Evolutionary conservation across 2,113 vertebrate genomes (phyloP).

Genomic region (Hystrix cristata): DNA sequence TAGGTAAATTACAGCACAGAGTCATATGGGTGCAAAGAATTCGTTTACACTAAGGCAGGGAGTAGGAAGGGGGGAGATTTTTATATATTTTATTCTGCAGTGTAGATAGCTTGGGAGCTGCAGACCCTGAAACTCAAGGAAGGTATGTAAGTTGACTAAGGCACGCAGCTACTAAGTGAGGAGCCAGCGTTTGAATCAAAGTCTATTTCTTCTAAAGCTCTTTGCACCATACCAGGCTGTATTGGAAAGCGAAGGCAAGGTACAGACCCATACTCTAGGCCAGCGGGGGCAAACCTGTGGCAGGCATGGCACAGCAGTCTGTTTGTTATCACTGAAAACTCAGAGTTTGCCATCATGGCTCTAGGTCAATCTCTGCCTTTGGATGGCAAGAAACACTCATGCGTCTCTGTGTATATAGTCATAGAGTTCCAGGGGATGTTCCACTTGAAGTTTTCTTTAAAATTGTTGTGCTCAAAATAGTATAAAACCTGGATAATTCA

Average conservation of each 20-base stretch:
- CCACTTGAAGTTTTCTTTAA: not conserved
- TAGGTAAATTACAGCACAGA: not conserved
- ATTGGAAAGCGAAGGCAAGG: not conserved
- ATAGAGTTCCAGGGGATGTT: not conserved
- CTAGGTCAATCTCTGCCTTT: not conserved
- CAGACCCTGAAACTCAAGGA: not conserved
- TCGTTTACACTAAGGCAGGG: not conserved
- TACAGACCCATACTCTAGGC: too few relatives aligned
- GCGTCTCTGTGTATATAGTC: not conserved
- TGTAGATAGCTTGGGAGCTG: not conserved
- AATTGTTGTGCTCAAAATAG: not conserved
- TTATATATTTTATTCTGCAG: not conserved
- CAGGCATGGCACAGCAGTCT: not conserved
- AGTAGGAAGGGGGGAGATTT: not conserved
- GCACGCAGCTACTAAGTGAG: rapidly evolving
- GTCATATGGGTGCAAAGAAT: not conserved
- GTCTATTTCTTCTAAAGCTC: not conserved
- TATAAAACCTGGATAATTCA: not conserved
- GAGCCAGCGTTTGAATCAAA: not conserved
- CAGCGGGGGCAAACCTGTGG: not conserved
- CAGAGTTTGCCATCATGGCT: not conserved
- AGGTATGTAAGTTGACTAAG: not conserved
- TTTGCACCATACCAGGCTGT: not conserved
- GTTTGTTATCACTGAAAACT: not conserved
- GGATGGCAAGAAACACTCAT: not conserved